A percentile compares a stretch with the other conserved stretches of the same genome.
These are phyloP conservation scores for Lipophrys pholis DNA, from an alignment of 2,113 vertebrate species.

Conservation along the genomic window DNA sequence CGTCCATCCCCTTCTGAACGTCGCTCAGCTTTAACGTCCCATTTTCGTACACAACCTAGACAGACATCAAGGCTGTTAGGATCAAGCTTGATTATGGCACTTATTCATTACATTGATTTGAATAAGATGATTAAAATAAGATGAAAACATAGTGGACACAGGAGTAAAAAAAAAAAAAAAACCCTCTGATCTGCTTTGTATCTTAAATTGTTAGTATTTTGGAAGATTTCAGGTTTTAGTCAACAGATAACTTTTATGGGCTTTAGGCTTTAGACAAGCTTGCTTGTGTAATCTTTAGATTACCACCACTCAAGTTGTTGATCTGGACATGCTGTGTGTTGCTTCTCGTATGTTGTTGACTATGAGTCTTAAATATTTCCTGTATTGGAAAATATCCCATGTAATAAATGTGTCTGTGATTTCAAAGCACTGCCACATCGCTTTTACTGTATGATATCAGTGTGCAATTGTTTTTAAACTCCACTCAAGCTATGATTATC, in stretches of 20 bases:
- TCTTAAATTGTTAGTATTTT: neutral
- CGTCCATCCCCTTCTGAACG: slow-evolving; percentile 98
- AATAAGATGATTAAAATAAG: neutral
- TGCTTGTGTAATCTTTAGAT: too few species aligned
- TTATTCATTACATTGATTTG: neutral
- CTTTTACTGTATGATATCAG: too few species aligned
- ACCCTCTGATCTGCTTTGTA: neutral
- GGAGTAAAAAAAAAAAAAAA: neutral
- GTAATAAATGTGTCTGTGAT: too few species aligned
- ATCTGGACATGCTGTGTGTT: too few species aligned
- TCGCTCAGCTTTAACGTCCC: slow-evolving; percentile 97
- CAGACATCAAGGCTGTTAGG: slow-evolving; percentile 11
- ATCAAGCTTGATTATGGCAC: neutral
- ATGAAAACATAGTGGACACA: neutral
- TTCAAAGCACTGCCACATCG: too few species aligned
- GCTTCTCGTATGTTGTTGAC: too few species aligned
- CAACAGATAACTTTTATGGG: neutral
- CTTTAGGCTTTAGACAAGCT: too few species aligned
- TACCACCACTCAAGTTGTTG: too few species aligned
- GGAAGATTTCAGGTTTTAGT: neutral
- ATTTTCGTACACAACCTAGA: slow-evolving; percentile 93
- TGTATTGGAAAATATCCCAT: too few species aligned
- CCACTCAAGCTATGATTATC: too few species aligned
- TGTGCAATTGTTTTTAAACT: too few species aligned
- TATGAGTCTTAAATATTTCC: too few species aligned